These are phyloP conservation scores for Cottus gobio DNA, from an alignment of 2,113 vertebrate species.

Conservation along the genomic window DNA sequence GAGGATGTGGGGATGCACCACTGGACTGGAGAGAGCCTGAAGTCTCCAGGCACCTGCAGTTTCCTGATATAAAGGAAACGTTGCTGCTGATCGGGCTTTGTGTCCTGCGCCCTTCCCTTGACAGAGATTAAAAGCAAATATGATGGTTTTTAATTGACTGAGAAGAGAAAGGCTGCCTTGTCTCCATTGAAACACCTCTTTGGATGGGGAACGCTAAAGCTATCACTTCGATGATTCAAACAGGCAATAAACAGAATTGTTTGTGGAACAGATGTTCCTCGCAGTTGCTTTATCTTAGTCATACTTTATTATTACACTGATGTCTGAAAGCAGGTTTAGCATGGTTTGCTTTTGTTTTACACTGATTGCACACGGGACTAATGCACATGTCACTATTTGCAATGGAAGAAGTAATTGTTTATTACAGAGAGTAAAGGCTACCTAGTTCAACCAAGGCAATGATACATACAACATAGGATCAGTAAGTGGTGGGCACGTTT, in stretches of 20 bases:
- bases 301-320: not conserved
- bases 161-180: not conserved
- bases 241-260: not conserved
- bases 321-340: not conserved
- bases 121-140: slow-evolving; percentile 14
- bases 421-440: not conserved
- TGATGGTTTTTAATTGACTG: slow-evolving; percentile 8
- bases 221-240: not conserved
- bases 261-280: slow-evolving; percentile 25
- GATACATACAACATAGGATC: not conserved
- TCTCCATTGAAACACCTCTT: slow-evolving; percentile 6
- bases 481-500: not conserved
- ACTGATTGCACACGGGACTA: not conserved
- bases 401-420: not conserved
- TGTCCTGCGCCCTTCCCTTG: slow-evolving; percentile 4
- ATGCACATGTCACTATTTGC: not conserved
- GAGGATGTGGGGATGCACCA: slow-evolving; percentile 48
- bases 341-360: not conserved
- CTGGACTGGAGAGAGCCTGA: not conserved
- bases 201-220: not conserved
- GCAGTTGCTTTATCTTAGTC: not conserved
- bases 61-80: slow-evolving; percentile 25
- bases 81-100: slow-evolving; percentile 31
- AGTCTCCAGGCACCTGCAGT: slow-evolving; percentile 22
- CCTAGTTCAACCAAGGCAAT: not conserved